These are phyloP conservation scores for Gnathonemus echidnorhynchus DNA, from an alignment of 2,113 vertebrate species.

Conservation along the genomic window DNA sequence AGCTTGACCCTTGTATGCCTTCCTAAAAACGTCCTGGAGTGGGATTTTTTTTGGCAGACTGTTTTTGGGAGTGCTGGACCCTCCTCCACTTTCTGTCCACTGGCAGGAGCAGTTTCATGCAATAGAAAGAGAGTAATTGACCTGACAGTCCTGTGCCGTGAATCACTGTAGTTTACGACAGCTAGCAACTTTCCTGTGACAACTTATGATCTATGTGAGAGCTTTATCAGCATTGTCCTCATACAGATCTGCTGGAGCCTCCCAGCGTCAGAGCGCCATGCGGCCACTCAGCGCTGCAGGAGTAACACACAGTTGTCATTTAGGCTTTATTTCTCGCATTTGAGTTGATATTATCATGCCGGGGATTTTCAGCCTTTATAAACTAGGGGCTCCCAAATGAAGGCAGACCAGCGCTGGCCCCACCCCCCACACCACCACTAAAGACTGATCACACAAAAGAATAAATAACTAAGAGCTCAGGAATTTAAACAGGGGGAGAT, in stretches of 20 bases:
- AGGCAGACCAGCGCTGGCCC: background rate
- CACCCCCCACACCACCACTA: background rate
- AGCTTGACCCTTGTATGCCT: background rate
- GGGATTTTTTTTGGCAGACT: background rate
- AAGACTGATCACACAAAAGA: background rate
- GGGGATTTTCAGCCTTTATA: background rate
- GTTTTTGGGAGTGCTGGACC: background rate
- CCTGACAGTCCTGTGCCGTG: background rate
- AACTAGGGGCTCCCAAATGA: background rate
- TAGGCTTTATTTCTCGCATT: background rate
- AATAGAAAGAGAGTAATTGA: background rate
- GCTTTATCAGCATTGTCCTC: conserved; percentile 10
- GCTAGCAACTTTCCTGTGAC: background rate
- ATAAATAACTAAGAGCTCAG: background rate
- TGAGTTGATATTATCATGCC: background rate
- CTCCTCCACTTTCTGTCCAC: background rate
- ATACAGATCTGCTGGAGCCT: background rate
- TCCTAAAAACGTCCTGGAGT: background rate
- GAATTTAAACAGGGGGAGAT: background rate
- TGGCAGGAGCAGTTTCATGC: background rate
- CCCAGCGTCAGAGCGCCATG: background rate
- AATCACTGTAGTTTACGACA: conserved; percentile 14
- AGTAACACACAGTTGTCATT: background rate
- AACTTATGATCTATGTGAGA: conserved; percentile 8
- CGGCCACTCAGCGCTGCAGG: background rate